Evolutionary conservation across 92 coral and sea anemone species (phyloP).

Genomic region (Phenganax subtilis): DNA sequence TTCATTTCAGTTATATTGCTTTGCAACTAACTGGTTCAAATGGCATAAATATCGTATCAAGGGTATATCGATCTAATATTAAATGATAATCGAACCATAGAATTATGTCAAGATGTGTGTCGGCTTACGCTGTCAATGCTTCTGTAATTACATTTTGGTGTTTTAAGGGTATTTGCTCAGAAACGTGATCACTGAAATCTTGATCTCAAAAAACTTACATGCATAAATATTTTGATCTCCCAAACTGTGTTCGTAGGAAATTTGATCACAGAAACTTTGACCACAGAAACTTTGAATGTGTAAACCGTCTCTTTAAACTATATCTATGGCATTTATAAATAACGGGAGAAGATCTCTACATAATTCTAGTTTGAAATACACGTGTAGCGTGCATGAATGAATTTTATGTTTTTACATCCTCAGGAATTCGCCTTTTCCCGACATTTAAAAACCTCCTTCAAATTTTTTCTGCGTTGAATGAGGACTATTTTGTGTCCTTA

Average conservation of each 20-base stretch:
- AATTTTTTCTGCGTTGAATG: not conserved
- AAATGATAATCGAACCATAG: no score
- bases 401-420: slow-evolving; percentile 34
- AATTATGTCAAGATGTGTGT: no score
- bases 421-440: slow-evolving; percentile 31
- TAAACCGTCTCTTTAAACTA: no score
- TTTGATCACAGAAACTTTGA: no score
- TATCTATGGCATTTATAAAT: not conserved
- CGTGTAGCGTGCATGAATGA: slow-evolving; percentile 22
- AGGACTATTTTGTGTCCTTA: not conserved
- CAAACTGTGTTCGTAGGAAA: no score
- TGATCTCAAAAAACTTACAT: no score
- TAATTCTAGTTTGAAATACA: slow-evolving; percentile 9
- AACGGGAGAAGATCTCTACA: slow-evolving; percentile 7
- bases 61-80: not conserved
- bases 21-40: not conserved
- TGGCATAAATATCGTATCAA: not conserved
- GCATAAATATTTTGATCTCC: no score
- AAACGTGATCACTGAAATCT: no score
- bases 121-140: no score
- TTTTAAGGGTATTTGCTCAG: no score
- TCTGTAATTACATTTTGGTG: no score
- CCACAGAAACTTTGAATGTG: no score
- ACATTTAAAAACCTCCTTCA: not conserved
- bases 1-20: not conserved